These are phyloP conservation scores for Turdus rufiventris DNA, from an alignment of 2,113 vertebrate genomes.

Conservation along the genomic window DNA sequence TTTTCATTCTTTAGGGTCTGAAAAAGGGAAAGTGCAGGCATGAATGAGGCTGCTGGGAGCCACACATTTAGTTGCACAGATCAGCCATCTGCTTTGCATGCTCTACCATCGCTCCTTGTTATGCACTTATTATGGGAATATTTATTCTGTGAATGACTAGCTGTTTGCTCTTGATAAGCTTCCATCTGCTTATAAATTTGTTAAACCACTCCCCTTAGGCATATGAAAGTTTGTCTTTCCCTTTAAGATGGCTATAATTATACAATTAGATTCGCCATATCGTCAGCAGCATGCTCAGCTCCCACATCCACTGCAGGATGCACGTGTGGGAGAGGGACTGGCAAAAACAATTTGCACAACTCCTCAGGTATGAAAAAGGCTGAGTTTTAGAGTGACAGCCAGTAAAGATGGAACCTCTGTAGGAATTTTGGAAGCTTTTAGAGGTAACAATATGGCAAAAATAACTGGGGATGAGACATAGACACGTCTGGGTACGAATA, in stretches of 20 bases:
- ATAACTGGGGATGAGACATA: not conserved
- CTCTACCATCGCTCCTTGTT: not conserved
- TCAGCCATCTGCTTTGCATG: constrained; percentile 35
- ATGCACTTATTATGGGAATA: constrained; percentile 30
- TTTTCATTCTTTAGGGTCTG: not conserved
- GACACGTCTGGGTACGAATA: not conserved
- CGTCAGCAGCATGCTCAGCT: not conserved
- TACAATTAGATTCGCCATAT: not conserved
- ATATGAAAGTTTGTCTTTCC: constrained; percentile 46
- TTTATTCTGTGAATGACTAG: constrained; percentile 45
- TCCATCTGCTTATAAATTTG: constrained; percentile 61
- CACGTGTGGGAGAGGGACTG: not conserved
- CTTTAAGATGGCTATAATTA: constrained; percentile 11
- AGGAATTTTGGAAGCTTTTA: not conserved
- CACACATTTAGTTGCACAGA: not conserved
- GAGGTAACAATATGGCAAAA: not conserved
- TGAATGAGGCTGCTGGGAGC: constrained; percentile 3
- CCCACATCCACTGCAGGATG: not conserved
- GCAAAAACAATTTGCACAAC: not conserved
- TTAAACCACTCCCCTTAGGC: constrained; percentile 52
- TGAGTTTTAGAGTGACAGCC: not conserved
- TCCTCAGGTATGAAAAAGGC: not conserved
- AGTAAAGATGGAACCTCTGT: not conserved
- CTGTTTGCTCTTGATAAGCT: constrained; percentile 38
- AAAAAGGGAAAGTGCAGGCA: not conserved